These are phyloP conservation scores for Aphelinus certus DNA, from an alignment of 1,140 invertebrate genomes.

Conservation along the genomic window DNA sequence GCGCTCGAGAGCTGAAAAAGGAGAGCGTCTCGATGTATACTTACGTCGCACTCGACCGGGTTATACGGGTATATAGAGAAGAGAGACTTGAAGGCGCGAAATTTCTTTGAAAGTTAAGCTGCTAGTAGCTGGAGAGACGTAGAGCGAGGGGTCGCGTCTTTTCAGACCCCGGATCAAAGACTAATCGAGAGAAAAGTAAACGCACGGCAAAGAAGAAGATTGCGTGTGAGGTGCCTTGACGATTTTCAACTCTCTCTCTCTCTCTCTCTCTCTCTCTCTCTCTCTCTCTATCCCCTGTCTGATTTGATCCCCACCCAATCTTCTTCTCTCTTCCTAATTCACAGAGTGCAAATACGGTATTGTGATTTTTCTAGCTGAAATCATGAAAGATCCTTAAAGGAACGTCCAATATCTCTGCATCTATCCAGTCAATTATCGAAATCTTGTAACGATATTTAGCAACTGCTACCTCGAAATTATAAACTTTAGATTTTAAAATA, in stretches of 20 bases:
- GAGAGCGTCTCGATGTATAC: slow-evolving; percentile 7
- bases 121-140: background rate
- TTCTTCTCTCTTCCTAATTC: no score
- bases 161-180: slow-evolving; percentile 3
- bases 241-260: background rate
- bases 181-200: slow-evolving; percentile 5
- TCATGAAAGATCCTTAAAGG: no score
- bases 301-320: background rate
- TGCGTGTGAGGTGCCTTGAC: background rate
- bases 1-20: background rate
- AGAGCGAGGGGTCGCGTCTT: background rate
- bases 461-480: no score
- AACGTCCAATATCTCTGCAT: no score
- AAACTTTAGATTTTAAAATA: no score
- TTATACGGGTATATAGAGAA: background rate
- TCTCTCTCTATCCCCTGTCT: no score
- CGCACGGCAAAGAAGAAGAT: slow-evolving; percentile 5
- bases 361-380: no score
- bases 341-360: no score
- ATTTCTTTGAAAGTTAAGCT: slow-evolving; percentile 7
- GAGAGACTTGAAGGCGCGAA: background rate
- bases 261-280: no score
- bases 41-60: background rate
- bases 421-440: no score
- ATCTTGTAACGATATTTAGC: no score